Percentiles rank a stretch among this genome's conserved stretches.
Conservation (phyloP, 2,888 invertebrate species). For the Aspidapion aeneum region DNA sequence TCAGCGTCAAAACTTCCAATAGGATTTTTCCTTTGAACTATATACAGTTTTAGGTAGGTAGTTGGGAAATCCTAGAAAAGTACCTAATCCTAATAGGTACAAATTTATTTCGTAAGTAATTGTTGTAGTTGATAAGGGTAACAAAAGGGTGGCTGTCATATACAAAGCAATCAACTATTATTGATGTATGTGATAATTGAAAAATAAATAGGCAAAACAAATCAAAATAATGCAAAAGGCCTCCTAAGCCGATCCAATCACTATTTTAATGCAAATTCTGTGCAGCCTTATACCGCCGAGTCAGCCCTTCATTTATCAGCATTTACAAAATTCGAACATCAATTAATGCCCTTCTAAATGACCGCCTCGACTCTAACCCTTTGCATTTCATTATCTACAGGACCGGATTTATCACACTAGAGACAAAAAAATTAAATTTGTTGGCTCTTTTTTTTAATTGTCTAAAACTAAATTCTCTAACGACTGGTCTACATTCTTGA, state of each 20-base stretch:
- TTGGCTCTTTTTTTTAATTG: no score
- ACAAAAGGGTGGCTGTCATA: background rate
- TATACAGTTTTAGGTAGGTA: no score
- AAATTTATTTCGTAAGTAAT: no score
- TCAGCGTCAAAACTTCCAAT: no score
- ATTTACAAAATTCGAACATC: conserved; percentile 25
- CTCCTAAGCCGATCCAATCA: background rate
- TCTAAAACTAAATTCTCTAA: no score
- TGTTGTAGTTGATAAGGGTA: no score
- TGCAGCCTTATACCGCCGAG: background rate
- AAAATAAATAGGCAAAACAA: background rate
- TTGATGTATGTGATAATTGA: background rate
- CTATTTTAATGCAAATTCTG: background rate
- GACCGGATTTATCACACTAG: background rate
- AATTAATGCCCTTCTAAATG: conserved; percentile 24
- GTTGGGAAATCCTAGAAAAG: no score
- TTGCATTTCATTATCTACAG: conserved; percentile 10
- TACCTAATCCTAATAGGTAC: no score
- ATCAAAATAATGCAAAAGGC: background rate
- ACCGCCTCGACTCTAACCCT: conserved; percentile 24
- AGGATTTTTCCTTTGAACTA: no score
- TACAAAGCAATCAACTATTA: background rate
- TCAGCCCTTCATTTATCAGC: conserved; percentile 27
- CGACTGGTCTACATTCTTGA: no score
- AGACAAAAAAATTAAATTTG: no score